These are phyloP conservation scores for Perizoma affinitatum DNA, from an alignment of 2,888 invertebrate species.

Conservation along the genomic window DNA sequence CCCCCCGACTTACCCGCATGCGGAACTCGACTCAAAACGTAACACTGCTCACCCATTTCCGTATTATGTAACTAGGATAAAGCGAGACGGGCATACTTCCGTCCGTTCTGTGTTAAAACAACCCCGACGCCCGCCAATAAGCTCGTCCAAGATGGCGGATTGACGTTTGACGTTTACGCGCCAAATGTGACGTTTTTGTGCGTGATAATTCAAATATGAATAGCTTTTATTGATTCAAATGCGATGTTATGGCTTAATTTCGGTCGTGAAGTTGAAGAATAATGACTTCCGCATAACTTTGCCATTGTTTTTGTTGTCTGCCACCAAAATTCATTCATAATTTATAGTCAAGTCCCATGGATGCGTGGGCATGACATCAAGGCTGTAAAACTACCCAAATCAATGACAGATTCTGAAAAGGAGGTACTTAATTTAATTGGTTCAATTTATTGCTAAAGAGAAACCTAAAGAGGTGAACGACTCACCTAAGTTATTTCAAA, in stretches of 20 bases:
- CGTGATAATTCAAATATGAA: conserved; percentile 60
- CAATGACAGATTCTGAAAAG: conserved; percentile 15
- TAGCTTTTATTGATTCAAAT: conserved; percentile 67
- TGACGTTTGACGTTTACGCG: conserved; percentile 81
- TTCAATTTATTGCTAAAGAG: too few relatives aligned
- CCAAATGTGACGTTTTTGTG: conserved; percentile 75
- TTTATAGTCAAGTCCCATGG: background rate
- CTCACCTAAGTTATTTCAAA: conserved; percentile 32
- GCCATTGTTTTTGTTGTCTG: conserved; percentile 26
- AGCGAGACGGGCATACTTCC: conserved; percentile 62
- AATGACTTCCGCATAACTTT: conserved; percentile 40
- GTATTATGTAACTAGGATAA: conserved; percentile 73
- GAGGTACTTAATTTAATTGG: background rate
- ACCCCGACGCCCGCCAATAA: conserved; percentile 69
- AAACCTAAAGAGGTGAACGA: conserved; percentile 28
- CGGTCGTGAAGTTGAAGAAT: conserved; percentile 48
- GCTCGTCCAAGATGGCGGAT: conserved; percentile 63
- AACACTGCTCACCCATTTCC: conserved; percentile 80
- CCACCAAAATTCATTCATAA: background rate
- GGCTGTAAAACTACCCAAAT: background rate
- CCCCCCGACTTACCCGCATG: conserved; percentile 73
- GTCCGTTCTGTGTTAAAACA: conserved; percentile 54
- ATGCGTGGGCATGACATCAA: background rate
- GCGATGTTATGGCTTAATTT: conserved; percentile 55
- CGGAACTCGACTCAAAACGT: conserved; percentile 70